These are phyloP conservation scores for Galeopterus variegatus DNA, from an alignment of 2,113 vertebrate species.

Conservation along the genomic window DNA sequence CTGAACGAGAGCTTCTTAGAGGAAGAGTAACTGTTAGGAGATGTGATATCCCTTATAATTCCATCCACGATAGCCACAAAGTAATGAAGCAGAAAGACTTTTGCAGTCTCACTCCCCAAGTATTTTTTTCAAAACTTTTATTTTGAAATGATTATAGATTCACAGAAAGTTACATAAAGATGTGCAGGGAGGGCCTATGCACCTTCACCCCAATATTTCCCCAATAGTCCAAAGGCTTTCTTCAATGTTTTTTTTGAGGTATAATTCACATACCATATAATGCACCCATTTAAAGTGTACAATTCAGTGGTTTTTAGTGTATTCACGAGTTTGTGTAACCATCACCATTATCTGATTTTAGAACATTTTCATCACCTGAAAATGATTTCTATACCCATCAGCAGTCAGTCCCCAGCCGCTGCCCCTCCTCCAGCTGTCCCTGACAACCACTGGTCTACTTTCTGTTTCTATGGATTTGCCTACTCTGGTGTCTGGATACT, in stretches of 20 bases:
- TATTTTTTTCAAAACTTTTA: neutral
- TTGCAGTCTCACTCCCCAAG: neutral
- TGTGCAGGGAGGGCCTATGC: neutral
- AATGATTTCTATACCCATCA: neutral
- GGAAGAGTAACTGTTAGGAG: neutral
- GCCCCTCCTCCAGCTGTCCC: neutral
- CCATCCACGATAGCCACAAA: neutral
- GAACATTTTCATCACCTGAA: neutral
- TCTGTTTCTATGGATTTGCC: neutral
- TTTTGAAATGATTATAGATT: slow-evolving; percentile 24
- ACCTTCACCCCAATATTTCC: neutral
- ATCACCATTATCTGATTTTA: neutral
- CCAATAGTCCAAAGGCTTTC: neutral
- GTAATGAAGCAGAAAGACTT: neutral
- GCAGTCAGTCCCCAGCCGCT: neutral
- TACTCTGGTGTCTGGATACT: neutral
- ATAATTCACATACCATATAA: neutral
- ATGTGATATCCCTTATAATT: neutral
- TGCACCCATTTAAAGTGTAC: neutral
- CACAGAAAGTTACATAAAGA: neutral
- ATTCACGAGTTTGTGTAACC: neutral
- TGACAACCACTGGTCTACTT: neutral
- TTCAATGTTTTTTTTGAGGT: neutral
- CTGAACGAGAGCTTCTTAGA: neutral
- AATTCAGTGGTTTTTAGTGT: neutral